Evolutionary conservation across 2,888 invertebrate genomes (phyloP).

Genomic region (Tupiocoris notatus): DNA sequence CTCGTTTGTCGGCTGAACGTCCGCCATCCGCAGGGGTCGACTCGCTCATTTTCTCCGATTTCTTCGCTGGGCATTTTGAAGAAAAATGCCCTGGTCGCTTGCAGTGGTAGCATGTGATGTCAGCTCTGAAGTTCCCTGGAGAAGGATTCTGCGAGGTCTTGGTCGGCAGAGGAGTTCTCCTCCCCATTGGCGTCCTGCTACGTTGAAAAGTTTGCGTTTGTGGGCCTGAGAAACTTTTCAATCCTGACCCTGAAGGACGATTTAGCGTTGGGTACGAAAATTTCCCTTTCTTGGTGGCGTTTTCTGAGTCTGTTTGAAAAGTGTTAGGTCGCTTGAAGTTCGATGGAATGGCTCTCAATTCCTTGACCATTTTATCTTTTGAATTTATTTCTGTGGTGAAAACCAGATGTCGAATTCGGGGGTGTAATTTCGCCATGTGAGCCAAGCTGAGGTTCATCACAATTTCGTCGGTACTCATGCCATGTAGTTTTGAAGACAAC

Average conservation of each 20-base stretch:
- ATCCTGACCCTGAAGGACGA: not conserved
- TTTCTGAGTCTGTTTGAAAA: not conserved
- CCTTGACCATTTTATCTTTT: not conserved
- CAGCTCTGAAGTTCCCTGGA: slow-evolving; percentile 3
- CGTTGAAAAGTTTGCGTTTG: not conserved
- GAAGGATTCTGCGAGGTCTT: no score
- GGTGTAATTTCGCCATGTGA: not conserved
- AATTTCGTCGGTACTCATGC: not conserved
- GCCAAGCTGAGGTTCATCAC: not conserved
- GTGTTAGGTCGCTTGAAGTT: not conserved
- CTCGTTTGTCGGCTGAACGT: not conserved
- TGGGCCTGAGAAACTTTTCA: not conserved
- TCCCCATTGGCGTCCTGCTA: no score
- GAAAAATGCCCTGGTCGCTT: slow-evolving; percentile 18
- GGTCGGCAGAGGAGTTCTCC: no score
- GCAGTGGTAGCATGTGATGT: slow-evolving; percentile 23
- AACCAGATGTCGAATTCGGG: not conserved
- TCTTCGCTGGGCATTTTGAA: slow-evolving; percentile 13
- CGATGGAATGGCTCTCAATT: no score
- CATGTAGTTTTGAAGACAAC: not conserved
- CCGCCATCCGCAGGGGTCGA: not conserved
- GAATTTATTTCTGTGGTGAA: not conserved
- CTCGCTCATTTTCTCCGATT: slow-evolving; percentile 19
- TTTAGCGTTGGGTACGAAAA: no score
- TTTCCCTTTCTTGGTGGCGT: not conserved